phyloP scores from a whole-genome alignment of 64 coral and sea anemone genomes.

The Montipora efflorescens region DNA sequence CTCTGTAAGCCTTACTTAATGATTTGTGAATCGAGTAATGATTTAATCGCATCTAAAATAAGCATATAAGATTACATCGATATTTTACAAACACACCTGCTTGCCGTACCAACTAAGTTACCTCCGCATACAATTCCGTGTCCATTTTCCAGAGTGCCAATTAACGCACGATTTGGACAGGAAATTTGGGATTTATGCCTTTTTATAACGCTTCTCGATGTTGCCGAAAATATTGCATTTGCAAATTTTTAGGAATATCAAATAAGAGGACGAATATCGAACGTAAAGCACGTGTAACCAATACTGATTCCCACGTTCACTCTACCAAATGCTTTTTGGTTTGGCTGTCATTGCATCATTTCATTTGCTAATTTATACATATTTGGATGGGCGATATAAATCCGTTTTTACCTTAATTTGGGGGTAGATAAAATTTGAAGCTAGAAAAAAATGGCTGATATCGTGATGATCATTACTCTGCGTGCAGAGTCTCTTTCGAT shows the following conservation, averaged over 20 bases:
- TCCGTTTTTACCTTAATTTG: background rate
- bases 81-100: background rate
- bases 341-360: background rate
- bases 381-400: background rate
- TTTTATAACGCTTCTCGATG: background rate
- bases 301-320: background rate
- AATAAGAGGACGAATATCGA: too few species aligned
- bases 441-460: background rate
- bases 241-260: background rate
- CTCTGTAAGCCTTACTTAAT: background rate
- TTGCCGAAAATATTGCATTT: background rate
- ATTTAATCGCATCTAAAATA: background rate
- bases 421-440: background rate
- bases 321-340: background rate
- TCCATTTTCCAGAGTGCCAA: background rate
- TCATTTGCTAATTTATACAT: conserved; percentile 27
- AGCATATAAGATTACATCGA: background rate
- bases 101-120: background rate
- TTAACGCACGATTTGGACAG: background rate
- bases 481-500: too few species aligned
- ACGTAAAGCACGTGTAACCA: too few species aligned
- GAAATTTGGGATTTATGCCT: background rate
- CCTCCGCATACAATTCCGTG: background rate
- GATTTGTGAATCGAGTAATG: background rate
- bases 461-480: background rate